Base-by-base conservation (phyloP, 2,797 vertebrate genomes). In the Fringilla coelebs region DNA sequence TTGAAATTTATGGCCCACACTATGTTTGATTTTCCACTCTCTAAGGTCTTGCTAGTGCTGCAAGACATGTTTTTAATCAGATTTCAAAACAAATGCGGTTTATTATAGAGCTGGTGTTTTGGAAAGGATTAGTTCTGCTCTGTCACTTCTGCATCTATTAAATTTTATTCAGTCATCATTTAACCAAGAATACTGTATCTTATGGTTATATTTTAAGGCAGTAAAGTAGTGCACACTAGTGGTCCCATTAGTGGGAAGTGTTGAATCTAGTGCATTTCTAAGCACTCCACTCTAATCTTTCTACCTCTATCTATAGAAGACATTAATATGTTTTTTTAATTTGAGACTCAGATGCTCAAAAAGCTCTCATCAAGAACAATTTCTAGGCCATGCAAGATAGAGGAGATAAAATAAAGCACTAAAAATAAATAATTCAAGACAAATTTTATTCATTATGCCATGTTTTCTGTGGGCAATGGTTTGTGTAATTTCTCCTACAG, bases 361-460 rank as follows among this genome's bases (percentile, higher is more conserved):
- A 91, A 68, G 49, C 73, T 95, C 87, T 96, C 73, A 65, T 82
- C 70, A 75, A 96, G 96, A 96, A 93, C 72, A 90, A 94, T 96
- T 94, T 88, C 28, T 66, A 92, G 51, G 79, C 70, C 19, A 46
- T 92, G 49, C 21, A 95, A 94, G 75, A 96, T 6, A 70, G 60
- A 76, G 28, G 22, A 96, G 78, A 94, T 91, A 96, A 97, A 97
- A 97, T 84, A 96, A 91, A 36, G 13, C 78, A 96, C 82, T 70
- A 97, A 95, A 97, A 92, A 96, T 98, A 97, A 97, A 97, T 97
- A 98, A 98, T 97, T 96, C 95, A 97, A 92, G 89, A 67, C 81
- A 88, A 91, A 91, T 93, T 95, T 97, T 97, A 95, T 97, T 96
- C 91, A 94, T 63, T 78, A 93, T 36, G 72, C 70, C 0, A 1